phyloP scores from a whole-genome alignment of 2,113 vertebrate species.

The Anolis carolinensis region DNA sequence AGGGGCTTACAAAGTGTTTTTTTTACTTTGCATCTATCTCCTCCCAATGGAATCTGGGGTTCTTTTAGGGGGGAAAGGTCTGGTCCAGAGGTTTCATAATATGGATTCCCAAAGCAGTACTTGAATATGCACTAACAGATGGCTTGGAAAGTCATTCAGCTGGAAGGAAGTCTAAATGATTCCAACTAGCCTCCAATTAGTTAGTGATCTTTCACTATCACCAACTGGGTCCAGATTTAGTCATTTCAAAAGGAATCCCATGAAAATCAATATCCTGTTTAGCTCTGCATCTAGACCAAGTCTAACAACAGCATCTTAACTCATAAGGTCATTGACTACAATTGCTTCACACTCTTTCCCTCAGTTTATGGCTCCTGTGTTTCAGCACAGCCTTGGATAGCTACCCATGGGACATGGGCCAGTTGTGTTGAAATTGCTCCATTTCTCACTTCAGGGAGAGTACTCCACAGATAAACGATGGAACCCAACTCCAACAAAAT shows the following conservation, averaged over 20 bases:
- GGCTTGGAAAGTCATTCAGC: background rate
- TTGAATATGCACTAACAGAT: background rate
- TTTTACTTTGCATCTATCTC: background rate
- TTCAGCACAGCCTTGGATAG: background rate
- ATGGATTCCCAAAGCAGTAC: background rate
- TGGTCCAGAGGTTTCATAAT: background rate
- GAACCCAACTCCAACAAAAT: background rate
- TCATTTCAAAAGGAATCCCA: background rate
- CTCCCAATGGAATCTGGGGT: background rate
- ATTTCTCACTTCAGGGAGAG: background rate
- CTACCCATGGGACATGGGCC: too few species aligned
- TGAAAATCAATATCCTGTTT: background rate
- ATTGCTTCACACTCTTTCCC: too few species aligned
- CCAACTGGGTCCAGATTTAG: background rate
- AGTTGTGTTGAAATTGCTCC: background rate
- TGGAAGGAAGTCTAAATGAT: background rate
- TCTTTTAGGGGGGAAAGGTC: background rate
- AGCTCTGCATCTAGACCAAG: background rate
- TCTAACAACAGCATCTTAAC: background rate
- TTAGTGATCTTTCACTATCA: background rate
- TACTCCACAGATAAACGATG: background rate
- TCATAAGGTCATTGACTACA: background rate
- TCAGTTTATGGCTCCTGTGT: background rate
- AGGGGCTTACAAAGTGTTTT: too few species aligned
- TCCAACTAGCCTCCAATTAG: background rate